These are phyloP conservation scores for Erpornis zantholeuca DNA, from an alignment of 2,113 vertebrate species.

Conservation along the genomic window DNA sequence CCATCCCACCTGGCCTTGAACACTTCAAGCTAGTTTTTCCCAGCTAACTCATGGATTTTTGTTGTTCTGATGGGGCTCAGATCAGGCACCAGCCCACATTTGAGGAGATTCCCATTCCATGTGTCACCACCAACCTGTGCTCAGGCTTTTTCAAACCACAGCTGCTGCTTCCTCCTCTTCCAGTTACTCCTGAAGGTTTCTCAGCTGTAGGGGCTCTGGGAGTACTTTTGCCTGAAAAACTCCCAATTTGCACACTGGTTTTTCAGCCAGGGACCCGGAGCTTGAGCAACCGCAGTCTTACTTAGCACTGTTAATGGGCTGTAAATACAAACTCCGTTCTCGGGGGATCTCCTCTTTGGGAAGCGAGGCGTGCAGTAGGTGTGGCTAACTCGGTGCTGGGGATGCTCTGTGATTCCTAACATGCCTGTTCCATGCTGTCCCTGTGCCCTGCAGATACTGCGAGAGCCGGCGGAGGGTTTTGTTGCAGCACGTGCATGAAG, in stretches of 20 bases:
- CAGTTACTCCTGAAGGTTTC: not conserved
- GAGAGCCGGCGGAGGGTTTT: slow-evolving; percentile 98
- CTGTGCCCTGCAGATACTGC: slow-evolving; percentile 88
- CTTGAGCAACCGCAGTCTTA: not conserved
- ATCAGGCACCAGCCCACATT: rapidly evolving
- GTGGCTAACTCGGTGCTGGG: rapidly evolving
- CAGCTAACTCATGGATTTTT: not conserved
- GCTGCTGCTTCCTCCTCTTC: not conserved
- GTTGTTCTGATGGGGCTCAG: not conserved
- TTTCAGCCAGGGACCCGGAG: not conserved
- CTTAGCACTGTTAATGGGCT: not conserved
- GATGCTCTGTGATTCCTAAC: not conserved
- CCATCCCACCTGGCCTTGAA: not conserved
- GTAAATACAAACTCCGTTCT: not conserved
- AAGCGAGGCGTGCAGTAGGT: not conserved
- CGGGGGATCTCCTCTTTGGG: rapidly evolving
- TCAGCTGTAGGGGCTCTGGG: not conserved
- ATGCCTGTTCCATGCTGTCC: not conserved
- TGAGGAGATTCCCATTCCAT: not conserved
- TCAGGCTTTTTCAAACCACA: not conserved
- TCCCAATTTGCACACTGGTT: not conserved
- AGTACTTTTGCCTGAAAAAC: not conserved
- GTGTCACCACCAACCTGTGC: not conserved
- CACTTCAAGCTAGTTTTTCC: not conserved
- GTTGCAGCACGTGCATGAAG: slow-evolving; percentile 99